A percentile compares a stretch with the other conserved stretches of the same genome.
phyloP scores from a whole-genome alignment of 2,888 invertebrate genomes.

The Hymenopus coronatus region DNA sequence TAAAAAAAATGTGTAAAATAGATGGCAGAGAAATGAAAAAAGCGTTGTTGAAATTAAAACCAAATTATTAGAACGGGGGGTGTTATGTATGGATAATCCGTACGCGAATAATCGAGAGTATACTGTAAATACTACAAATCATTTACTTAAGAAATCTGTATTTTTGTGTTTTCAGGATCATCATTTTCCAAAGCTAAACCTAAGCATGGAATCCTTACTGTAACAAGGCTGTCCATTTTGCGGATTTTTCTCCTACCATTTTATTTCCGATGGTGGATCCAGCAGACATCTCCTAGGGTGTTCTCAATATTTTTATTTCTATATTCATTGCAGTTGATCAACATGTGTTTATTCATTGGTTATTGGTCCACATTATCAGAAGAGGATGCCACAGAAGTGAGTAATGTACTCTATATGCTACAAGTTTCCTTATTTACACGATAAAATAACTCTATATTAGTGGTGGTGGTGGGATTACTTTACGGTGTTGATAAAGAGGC shows the following conservation, averaged over 20 bases:
- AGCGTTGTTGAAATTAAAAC: too few relatives aligned
- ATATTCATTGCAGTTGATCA: slow-evolving; percentile 71
- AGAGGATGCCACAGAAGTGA: slow-evolving; percentile 49
- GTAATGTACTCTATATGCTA: slow-evolving; percentile 36
- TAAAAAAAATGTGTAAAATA: too few relatives aligned
- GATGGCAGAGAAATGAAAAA: too few relatives aligned
- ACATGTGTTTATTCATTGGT: slow-evolving; percentile 56
- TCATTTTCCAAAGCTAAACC: slow-evolving; percentile 95
- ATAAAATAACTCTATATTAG: too few relatives aligned
- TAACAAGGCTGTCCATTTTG: slow-evolving; percentile 77
- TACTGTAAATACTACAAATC: too few relatives aligned
- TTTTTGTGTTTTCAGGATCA: slow-evolving; percentile 62
- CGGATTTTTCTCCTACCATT: slow-evolving; percentile 81
- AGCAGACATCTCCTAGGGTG: slow-evolving; percentile 77
- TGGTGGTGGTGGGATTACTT: too few relatives aligned
- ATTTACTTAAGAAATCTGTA: too few relatives aligned
- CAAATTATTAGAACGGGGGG: too few relatives aligned
- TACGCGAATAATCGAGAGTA: too few relatives aligned
- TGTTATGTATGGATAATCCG: too few relatives aligned
- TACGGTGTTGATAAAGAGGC: too few relatives aligned
- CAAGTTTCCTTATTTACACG: too few relatives aligned
- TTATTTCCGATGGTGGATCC: slow-evolving; percentile 85
- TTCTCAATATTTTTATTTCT: slow-evolving; percentile 72
- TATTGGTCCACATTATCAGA: slow-evolving; percentile 32
- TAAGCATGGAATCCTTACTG: slow-evolving; percentile 83